phyloP scores from a whole-genome alignment of 1,140 invertebrate species.

The Philotrypesis tridentata region DNA sequence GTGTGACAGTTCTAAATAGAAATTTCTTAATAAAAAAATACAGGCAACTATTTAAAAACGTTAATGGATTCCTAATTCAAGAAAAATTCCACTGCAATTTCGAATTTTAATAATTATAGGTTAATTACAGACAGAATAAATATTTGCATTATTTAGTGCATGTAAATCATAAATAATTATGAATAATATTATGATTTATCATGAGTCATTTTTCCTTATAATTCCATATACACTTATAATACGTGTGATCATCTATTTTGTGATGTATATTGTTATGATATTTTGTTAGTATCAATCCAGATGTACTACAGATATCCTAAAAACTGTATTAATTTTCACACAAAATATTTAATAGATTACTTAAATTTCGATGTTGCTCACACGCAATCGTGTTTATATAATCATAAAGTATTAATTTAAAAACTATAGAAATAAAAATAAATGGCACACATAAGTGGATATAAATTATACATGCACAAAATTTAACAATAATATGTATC shows the following conservation, averaged over 20 bases:
- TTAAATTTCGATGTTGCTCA: too few species aligned
- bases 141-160: slow-evolving; percentile 6
- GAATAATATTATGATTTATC: not conserved
- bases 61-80: not conserved
- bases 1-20: not conserved
- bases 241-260: not conserved
- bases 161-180: not conserved
- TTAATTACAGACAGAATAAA: not conserved
- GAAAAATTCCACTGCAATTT: not conserved
- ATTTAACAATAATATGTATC: slow-evolving; percentile 7
- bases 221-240: not conserved
- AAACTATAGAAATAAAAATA: not conserved
- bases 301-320: not conserved
- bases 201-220: not conserved
- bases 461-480: slow-evolving; percentile 13
- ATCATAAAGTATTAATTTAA: not conserved
- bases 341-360: too few species aligned
- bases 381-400: too few species aligned
- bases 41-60: not conserved
- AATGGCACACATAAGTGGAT: slow-evolving; percentile 5
- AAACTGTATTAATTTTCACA: not conserved
- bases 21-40: not conserved
- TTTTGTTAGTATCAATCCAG: not conserved
- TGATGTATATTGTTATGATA: not conserved
- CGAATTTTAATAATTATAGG: not conserved